A percentile compares a stretch with the other conserved stretches of the same genome.
Conservation (phyloP, 2,888 invertebrate genomes). For the Nipponacmea schrenckii region DNA sequence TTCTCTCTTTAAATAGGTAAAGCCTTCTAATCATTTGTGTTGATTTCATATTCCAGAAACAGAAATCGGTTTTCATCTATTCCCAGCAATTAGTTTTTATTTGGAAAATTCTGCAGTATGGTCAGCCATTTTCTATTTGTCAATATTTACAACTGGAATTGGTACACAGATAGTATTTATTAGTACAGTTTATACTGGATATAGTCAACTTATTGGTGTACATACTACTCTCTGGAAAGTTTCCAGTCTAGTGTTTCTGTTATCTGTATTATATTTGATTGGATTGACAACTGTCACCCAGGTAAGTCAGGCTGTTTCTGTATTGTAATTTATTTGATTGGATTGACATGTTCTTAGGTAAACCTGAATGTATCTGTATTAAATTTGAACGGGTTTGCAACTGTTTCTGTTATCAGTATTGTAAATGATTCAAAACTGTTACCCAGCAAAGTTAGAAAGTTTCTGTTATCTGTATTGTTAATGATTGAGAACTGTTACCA, state of each 20-base stretch:
- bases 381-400: no score
- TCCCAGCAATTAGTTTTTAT: conserved; percentile 45
- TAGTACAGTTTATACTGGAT: conserved; percentile 10
- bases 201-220: conserved; percentile 16
- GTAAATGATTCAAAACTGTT: no score
- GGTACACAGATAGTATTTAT: conserved; percentile 13
- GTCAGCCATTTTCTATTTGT: conserved; percentile 42
- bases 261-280: conserved; percentile 25
- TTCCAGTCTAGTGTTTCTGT: conserved; percentile 19
- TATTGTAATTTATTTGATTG: no score
- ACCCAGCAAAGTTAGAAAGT: no score
- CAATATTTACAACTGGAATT: conserved; percentile 38
- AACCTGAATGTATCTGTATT: no score
- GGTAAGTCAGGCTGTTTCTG: conserved; percentile 16
- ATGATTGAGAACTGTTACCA: no score
- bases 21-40: no score
- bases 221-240: conserved; percentile 17
- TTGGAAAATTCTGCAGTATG: conserved; percentile 42
- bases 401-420: no score
- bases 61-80: conserved; percentile 48
- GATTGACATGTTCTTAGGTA: no score
- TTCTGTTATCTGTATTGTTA: no score
- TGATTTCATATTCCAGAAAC: conserved; percentile 37
- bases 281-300: conserved; percentile 31
- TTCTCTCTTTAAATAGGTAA: background rate